phyloP scores from a whole-genome alignment of 2,888 invertebrate species.

The Gnatocerus cornutus region DNA sequence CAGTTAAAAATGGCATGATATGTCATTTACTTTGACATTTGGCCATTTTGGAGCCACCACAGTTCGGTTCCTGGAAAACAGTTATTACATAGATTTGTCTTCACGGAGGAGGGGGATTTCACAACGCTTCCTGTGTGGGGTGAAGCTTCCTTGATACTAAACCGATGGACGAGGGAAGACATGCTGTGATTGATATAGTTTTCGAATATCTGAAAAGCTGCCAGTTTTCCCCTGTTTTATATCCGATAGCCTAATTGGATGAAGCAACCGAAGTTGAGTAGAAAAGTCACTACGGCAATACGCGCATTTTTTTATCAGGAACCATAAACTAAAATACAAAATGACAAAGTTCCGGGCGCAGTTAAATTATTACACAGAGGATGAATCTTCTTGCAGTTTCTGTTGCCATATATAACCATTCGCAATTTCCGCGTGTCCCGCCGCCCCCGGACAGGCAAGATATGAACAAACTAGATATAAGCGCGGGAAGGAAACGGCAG shows the following conservation, averaged over 20 bases:
- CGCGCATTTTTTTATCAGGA: no score
- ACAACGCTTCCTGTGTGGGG: constrained; percentile 55
- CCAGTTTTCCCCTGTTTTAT: constrained; percentile 22
- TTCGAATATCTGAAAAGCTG: constrained; percentile 64
- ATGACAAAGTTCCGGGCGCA: background rate
- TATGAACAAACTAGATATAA: constrained; percentile 57
- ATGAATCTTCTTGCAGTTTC: constrained; percentile 44
- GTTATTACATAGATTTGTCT: constrained; percentile 67
- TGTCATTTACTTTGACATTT: constrained; percentile 57
- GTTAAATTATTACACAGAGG: constrained; percentile 41
- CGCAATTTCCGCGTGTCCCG: constrained; percentile 63
- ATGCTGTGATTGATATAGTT: constrained; percentile 66
- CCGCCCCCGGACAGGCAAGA: constrained; percentile 49
- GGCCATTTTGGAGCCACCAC: constrained; percentile 56
- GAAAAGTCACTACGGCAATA: background rate
- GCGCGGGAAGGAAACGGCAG: constrained; percentile 53
- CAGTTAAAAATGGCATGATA: constrained; percentile 58
- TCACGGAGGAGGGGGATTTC: constrained; percentile 52
- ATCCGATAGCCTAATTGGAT: constrained; percentile 26
- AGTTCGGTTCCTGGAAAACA: constrained; percentile 62
- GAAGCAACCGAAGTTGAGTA: background rate
- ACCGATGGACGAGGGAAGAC: constrained; percentile 60
- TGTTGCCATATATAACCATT: constrained; percentile 62
- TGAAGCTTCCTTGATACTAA: constrained; percentile 61
- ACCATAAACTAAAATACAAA: background rate